Conservation (phyloP, 2,113 vertebrate species). For the Gavialis gangeticus region DNA sequence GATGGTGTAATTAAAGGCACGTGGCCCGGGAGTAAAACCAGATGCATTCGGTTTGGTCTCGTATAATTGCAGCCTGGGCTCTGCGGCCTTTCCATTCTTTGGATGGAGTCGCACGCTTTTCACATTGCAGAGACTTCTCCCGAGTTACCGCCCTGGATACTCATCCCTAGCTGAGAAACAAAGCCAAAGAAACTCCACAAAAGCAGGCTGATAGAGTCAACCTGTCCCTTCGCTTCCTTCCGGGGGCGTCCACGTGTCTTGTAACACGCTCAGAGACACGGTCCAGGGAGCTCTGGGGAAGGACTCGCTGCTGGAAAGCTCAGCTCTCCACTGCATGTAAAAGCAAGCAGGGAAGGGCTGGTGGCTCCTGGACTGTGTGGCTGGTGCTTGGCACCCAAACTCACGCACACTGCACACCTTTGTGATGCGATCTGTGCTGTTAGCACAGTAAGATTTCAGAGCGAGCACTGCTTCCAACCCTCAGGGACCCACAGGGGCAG, state of each 20-base stretch:
- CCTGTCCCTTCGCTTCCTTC: background rate
- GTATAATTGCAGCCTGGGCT: background rate
- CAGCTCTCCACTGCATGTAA: background rate
- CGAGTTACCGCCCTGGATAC: conserved; percentile 4
- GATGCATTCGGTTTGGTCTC: background rate
- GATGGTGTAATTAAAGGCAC: background rate
- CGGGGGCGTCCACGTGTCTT: background rate
- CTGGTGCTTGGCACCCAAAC: background rate
- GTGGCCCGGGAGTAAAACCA: background rate
- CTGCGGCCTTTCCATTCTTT: background rate
- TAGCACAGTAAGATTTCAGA: background rate
- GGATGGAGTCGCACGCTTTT: background rate
- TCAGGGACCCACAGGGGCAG: background rate
- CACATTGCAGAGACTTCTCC: background rate
- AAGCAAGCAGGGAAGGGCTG: background rate
- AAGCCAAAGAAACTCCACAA: background rate
- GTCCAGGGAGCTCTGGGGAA: background rate
- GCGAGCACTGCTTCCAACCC: background rate
- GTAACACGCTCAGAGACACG: background rate
- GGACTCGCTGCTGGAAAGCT: background rate
- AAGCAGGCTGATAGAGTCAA: background rate
- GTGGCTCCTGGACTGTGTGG: background rate
- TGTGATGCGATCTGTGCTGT: background rate
- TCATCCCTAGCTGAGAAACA: background rate
- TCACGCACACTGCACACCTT: background rate